Base-by-base conservation (phyloP, 2,888 invertebrate genomes). In the Octonoba sinensis region DNA sequence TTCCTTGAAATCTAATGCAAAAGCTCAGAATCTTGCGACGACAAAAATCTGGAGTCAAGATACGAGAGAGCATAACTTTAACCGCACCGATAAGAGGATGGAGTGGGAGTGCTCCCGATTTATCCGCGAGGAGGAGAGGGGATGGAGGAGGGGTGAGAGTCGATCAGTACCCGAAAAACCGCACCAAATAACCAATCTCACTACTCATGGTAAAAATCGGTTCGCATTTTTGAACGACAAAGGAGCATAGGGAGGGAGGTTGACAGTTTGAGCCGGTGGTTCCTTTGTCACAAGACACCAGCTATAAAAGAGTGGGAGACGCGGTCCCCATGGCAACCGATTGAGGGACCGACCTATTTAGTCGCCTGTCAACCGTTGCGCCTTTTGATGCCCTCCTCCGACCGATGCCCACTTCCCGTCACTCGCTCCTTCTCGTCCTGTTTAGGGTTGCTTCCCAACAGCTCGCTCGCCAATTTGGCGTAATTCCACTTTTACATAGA, bases 301-400 rank as follows among this genome's bases (percentile, higher is more conserved):
- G 27, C 69, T 47, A 18, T 62, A 36, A 77, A 70, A 57, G 70
- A 47, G 70, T 27, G 24, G 15, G 46, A 12, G 66, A 44, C 54
- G 59, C 13, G 59, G 60, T 79, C 18, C 8, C 67, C 67, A 79
- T 79, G 73, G 72, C 47, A 67, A 79, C 79, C 44, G 79, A 72
- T 73, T 79, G 73, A 79, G 73, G 79, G 66, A 65, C 79, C 72
- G 73, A 67, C 79, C 73, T 67, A 73, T 79, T 79, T 67, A 73
- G 66, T 73, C 72, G 72, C 79, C 79, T 66, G 72, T 73, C 72
- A 79, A 65, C 79, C 73, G 79, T 65, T 79, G 79, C 79, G 72
- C 79, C 73, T 79, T 79, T 79, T 79, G 60, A 79, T 59, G 79
- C 78, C 67, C 64, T 44, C 49, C 66, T 64, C 51, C 24, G 36